These are phyloP conservation scores for Apodemia zela DNA, from an alignment of 2,888 invertebrate genomes.

Conservation along the genomic window DNA sequence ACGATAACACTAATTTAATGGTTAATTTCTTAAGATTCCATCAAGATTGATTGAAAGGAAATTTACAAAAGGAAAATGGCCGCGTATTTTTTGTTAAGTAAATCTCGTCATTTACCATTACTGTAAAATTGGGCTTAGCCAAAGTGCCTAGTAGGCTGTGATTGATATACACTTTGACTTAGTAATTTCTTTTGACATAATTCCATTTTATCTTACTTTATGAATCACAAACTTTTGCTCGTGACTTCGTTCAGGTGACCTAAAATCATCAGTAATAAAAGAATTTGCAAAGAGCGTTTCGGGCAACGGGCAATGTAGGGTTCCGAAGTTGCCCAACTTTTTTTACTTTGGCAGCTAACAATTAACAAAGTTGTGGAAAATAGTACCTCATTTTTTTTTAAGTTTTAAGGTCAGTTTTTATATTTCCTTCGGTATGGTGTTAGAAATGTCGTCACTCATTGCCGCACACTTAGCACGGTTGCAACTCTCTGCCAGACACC, in stretches of 20 bases:
- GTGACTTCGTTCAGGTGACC: neutral
- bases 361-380: too few relatives aligned
- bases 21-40: neutral
- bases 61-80: slow-evolving; percentile 7
- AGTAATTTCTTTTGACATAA: neutral
- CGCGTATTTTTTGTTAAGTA: neutral
- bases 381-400: too few relatives aligned
- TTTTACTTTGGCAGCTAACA: too few relatives aligned
- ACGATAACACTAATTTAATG: neutral
- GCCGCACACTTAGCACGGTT: too few relatives aligned
- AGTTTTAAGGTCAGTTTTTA: too few relatives aligned
- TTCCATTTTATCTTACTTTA: neutral
- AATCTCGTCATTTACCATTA: slow-evolving; percentile 8
- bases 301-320: too few relatives aligned
- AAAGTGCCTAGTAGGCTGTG: slow-evolving; percentile 5
- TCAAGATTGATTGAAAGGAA: slow-evolving; percentile 8
- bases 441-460: too few relatives aligned
- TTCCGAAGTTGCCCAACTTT: too few relatives aligned
- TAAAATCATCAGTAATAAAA: neutral
- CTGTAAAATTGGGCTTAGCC: neutral
- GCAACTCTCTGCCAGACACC: too few relatives aligned
- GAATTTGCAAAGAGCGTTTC: too few relatives aligned
- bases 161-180: slow-evolving; percentile 1
- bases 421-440: too few relatives aligned
- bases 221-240: neutral